Conservation (phyloP, 1,140 invertebrate species). For the Scaptodrosophila lebanonensis region DNA sequence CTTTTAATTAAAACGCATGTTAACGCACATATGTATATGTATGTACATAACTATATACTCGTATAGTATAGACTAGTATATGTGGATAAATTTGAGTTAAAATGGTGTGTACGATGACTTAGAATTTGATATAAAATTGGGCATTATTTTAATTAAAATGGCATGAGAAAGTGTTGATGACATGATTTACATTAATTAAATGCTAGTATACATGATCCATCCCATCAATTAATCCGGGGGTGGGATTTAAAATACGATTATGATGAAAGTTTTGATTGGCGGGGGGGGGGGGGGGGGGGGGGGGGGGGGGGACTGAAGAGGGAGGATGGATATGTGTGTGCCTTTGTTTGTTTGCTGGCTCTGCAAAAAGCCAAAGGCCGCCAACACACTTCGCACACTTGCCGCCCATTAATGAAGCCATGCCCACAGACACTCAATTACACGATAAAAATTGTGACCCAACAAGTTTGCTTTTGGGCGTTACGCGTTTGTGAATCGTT, state of each 20-base stretch:
- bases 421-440: slow-evolving; percentile 31
- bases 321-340: neutral
- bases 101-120: slow-evolving; percentile 16
- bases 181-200: slow-evolving; percentile 37
- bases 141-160: slow-evolving; percentile 42
- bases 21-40: too few species aligned
- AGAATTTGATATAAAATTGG: slow-evolving; percentile 26
- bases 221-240: neutral
- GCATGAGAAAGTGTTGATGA: slow-evolving; percentile 33
- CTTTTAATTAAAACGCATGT: slow-evolving; percentile 49
- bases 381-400: neutral
- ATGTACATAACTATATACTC: too few species aligned
- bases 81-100: slow-evolving; percentile 46
- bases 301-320: neutral
- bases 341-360: slow-evolving; percentile 8
- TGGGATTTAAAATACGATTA: slow-evolving; percentile 45
- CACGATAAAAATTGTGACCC: too few species aligned
- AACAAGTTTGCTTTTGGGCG: too few species aligned
- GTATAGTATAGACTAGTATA: too few species aligned
- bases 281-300: slow-evolving; percentile 14
- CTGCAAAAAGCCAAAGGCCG: slow-evolving; percentile 18
- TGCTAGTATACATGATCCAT: neutral
- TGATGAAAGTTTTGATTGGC: slow-evolving; percentile 29
- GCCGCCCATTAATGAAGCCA: slow-evolving; percentile 23
- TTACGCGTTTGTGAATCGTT: too few species aligned